These are phyloP conservation scores for Oceanites oceanicus DNA, from an alignment of 2,113 vertebrate genomes.

Conservation along the genomic window DNA sequence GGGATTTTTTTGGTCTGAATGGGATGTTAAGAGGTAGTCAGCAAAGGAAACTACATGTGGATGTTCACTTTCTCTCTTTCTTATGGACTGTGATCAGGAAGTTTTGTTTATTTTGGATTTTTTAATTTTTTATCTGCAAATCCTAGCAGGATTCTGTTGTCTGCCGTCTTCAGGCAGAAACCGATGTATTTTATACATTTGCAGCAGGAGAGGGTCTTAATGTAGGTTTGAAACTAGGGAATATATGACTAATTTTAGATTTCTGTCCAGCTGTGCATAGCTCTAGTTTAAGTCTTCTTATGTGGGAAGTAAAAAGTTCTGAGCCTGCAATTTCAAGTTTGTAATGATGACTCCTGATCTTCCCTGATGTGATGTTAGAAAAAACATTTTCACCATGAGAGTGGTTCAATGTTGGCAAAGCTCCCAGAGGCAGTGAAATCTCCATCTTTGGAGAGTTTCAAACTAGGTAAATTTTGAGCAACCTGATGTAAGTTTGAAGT, in stretches of 20 bases:
- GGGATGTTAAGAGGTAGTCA: background rate
- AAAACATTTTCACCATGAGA: background rate
- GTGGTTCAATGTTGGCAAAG: background rate
- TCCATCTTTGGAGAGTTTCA: background rate
- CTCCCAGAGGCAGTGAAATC: background rate
- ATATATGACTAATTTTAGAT: background rate
- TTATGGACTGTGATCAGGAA: background rate
- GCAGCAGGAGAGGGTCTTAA: background rate
- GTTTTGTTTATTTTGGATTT: background rate
- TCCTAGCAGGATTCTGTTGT: too few relatives aligned
- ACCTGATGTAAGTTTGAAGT: background rate
- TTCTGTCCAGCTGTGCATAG: background rate
- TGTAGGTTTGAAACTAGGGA: background rate
- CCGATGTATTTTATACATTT: background rate
- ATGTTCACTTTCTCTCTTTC: background rate
- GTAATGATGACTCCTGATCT: background rate
- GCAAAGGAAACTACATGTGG: background rate
- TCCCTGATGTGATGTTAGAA: background rate
- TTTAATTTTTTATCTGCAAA: background rate
- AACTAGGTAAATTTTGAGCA: background rate
- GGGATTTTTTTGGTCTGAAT: background rate
- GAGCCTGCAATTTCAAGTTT: background rate
- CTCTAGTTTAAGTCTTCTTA: background rate
- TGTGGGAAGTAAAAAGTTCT: background rate
- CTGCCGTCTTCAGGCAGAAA: background rate